Base-by-base conservation (phyloP, 2,888 invertebrate species). In the Candidula unifasciata region DNA sequence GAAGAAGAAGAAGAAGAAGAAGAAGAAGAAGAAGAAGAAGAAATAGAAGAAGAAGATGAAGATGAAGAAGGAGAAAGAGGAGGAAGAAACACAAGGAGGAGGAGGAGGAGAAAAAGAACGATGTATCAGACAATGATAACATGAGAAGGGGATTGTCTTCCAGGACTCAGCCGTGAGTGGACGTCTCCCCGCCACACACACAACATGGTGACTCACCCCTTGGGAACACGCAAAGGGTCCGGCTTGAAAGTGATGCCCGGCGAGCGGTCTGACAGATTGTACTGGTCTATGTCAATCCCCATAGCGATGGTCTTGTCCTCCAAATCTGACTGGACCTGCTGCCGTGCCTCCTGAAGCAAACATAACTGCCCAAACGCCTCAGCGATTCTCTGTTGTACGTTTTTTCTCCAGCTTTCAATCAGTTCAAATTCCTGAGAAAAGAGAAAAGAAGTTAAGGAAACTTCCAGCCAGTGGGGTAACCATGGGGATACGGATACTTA, bases 211-310 rank as follows among this genome's bases (percentile, higher is more conserved):
- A 2, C 91, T 89, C 87, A 94, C 93, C 93, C 94, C 86, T 94
- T 96, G 0, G 96, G 96, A 87, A 96, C 96, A 88, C 96, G 95
- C 77, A 96, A 94, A 0, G 97, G 95, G 93, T 97, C 96, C 0
- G 96, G 96, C 93, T 98, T 97, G 93, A 96, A 97, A 66, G 96
- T 96, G 88, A 97, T 96, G 92, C 96, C 96, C 0, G 97, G 96
- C 81, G 97, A 96, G 88, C 96, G 95, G 89, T 96, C 96, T 91
- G 96, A 96, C 88, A 97, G 94, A 84, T 95, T 95, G 71, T 97
- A 94, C 87, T 94, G 94, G 77, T 94, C 94, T 71, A 94, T 92
- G 95, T 97, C 97, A 86, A 97, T 96, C 89, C 95, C 95, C 73
- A 97, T 95, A 0, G 97, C 95, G 92, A 97, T 96, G 54, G 95